These are phyloP conservation scores for Sturnus vulgaris DNA, from an alignment of 2,113 vertebrate species.

Conservation along the genomic window DNA sequence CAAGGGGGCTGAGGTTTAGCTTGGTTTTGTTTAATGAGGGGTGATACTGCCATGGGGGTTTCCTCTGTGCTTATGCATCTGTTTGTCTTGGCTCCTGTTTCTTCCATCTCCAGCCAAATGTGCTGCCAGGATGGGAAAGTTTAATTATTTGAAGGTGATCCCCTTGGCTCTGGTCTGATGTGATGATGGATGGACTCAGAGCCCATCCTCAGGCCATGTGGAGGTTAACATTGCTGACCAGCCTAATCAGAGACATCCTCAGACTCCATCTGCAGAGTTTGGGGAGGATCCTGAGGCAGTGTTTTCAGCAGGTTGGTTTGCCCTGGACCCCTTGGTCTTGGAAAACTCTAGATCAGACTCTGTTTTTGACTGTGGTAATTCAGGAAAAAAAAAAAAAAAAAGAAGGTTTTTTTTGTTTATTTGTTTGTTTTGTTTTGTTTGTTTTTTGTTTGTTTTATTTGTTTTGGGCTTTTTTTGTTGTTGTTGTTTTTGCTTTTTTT, in stretches of 20 bases:
- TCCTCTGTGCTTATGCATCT: background rate
- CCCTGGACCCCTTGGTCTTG: background rate
- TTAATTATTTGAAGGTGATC: background rate
- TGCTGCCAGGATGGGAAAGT: background rate
- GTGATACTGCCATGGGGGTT: background rate
- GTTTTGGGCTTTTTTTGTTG: too few species aligned
- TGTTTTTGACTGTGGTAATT: background rate
- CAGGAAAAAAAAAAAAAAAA: background rate
- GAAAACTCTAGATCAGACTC: background rate
- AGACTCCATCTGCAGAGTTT: background rate
- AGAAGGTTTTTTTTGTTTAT: rapidly evolving
- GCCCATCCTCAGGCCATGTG: rapidly evolving
- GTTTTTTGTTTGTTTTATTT: background rate
- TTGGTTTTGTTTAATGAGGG: background rate
- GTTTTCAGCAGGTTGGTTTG: background rate
- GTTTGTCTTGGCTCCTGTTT: background rate
- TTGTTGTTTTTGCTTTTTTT: background rate
- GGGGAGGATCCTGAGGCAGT: background rate
- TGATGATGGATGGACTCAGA: background rate
- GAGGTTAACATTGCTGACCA: background rate
- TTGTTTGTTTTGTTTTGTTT: too few species aligned
- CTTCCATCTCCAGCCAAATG: rapidly evolving
- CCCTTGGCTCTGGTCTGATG: background rate
- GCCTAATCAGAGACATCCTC: background rate
- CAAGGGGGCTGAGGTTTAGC: background rate